Conservation (phyloP, 2,797 vertebrate species). For the Nasua narica region DNA sequence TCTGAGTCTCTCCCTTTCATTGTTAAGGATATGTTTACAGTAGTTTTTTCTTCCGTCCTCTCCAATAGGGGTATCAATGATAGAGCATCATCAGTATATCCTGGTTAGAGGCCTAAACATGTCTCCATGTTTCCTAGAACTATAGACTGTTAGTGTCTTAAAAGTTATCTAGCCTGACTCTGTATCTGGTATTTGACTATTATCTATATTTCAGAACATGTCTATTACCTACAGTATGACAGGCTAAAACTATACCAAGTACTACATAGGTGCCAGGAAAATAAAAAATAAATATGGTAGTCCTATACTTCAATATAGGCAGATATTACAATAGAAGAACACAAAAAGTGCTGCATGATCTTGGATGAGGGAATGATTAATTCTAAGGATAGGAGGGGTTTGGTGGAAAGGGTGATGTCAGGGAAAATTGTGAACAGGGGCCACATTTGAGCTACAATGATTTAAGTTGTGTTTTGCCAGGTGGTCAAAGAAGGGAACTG, state of each 20-base stretch:
- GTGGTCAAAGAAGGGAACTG: not conserved
- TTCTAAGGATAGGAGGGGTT: not conserved
- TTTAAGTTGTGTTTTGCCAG: not conserved
- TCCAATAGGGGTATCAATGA: not conserved
- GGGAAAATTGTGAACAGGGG: not conserved
- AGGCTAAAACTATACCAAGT: not conserved
- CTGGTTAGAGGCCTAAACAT: not conserved
- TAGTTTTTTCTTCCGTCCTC: not conserved
- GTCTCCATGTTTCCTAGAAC: not conserved
- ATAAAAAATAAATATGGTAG: not conserved
- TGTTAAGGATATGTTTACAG: not conserved
- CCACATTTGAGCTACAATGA: not conserved
- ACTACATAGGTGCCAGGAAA: not conserved
- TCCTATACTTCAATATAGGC: not conserved
- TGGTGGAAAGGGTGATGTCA: not conserved
- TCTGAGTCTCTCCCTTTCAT: not conserved
- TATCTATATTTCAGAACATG: not conserved
- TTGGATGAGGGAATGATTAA: not conserved
- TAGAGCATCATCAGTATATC: not conserved
- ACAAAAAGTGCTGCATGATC: not conserved
- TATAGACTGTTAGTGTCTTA: not conserved
- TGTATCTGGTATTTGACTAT: not conserved
- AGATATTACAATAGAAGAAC: not conserved
- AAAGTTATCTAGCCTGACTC: not conserved
- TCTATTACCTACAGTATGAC: not conserved